Conservation (phyloP, 2,888 invertebrate species). For the Pristionchus arcanus region DNA sequence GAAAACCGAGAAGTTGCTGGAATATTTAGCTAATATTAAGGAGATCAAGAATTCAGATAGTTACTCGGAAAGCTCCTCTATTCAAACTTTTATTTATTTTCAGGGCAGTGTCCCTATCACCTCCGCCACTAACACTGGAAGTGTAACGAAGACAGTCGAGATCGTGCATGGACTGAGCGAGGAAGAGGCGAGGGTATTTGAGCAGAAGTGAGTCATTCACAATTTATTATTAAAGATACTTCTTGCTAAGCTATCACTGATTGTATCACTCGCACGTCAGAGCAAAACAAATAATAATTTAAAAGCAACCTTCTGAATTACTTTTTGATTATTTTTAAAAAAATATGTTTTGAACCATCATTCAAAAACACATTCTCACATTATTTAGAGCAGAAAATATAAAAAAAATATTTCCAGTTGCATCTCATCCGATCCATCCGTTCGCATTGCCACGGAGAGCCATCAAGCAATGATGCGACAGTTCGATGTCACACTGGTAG, state of each 20-base stretch:
- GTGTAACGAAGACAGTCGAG: background rate
- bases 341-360: no score
- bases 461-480: background rate
- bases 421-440: background rate
- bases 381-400: background rate
- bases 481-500: background rate
- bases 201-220: background rate
- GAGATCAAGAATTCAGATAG: no score
- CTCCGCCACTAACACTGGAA: background rate
- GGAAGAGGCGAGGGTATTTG: background rate
- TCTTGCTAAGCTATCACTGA: no score
- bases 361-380: background rate
- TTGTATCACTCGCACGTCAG: no score
- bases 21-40: no score
- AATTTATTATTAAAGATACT: background rate
- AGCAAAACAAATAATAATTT: no score
- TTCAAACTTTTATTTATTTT: background rate
- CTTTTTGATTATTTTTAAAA: no score
- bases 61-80: no score
- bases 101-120: background rate
- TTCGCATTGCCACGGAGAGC: background rate
- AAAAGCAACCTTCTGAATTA: no score
- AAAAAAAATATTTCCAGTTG: background rate
- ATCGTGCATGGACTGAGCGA: background rate
- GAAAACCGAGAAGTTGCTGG: no score